Evolutionary conservation across 2,797 vertebrate species (phyloP).

Genomic region (Sitta carolinensis): DNA sequence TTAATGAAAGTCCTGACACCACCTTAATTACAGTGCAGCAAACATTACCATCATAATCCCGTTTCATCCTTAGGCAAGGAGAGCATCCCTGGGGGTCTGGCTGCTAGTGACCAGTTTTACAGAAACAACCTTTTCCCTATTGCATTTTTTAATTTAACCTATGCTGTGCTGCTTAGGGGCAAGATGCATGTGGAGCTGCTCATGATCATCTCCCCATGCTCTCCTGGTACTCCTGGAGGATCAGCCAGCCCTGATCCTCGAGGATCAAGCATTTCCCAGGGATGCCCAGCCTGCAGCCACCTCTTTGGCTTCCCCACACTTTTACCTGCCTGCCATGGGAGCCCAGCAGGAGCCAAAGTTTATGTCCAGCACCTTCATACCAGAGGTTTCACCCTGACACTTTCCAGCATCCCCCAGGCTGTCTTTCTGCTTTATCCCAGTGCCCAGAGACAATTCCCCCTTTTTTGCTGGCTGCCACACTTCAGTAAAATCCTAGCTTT

Average conservation of each 20-base stretch:
- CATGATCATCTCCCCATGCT: accelerated
- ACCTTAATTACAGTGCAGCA: slow-evolving; percentile 58
- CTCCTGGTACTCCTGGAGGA: background rate
- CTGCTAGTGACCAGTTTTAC: slow-evolving; percentile 38
- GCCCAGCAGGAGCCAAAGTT: background rate
- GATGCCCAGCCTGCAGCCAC: background rate
- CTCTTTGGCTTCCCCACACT: background rate
- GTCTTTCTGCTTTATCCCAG: background rate
- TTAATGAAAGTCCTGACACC: slow-evolving; percentile 45
- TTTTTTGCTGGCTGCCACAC: background rate
- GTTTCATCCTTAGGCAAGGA: slow-evolving; percentile 47
- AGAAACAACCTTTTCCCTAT: background rate
- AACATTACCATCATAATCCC: slow-evolving; percentile 30
- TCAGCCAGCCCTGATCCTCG: background rate
- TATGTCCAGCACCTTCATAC: background rate
- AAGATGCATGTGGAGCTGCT: background rate
- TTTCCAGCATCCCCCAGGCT: background rate
- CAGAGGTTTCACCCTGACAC: background rate
- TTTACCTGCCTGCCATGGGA: background rate
- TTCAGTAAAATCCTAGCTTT: background rate
- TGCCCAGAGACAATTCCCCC: background rate
- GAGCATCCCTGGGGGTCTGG: background rate
- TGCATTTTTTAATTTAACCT: slow-evolving; percentile 14
- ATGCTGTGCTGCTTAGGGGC: background rate
- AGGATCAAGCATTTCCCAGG: background rate